Percentiles rank a stretch among this genome's conserved stretches.
Conservation (phyloP, 2,888 invertebrate species). For the Dimorphilus gyrociliatus region DNA sequence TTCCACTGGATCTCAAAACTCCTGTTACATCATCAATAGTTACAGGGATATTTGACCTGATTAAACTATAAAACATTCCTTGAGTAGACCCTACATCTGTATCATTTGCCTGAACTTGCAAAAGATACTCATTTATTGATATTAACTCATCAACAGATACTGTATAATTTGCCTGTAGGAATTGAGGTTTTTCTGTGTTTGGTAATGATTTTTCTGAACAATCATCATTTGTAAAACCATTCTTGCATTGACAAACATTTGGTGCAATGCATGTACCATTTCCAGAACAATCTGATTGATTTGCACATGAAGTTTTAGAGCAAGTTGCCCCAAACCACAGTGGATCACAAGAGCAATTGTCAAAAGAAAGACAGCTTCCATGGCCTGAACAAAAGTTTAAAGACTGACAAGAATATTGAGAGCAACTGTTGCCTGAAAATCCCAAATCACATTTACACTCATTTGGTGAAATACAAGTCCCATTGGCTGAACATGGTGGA, state of each 20-base stretch:
- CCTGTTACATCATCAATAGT: no score
- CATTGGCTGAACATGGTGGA: background rate
- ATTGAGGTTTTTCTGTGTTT: background rate
- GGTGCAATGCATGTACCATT: constrained; percentile 1
- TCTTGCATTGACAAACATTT: background rate
- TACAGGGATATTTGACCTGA: no score
- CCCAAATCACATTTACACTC: constrained; percentile 1
- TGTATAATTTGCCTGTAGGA: background rate
- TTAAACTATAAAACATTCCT: background rate
- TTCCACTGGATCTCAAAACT: no score
- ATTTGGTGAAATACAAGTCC: constrained; percentile 1
- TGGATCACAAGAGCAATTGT: constrained; percentile 1
- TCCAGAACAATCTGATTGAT: background rate
- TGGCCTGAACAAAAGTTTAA: constrained; percentile 1
- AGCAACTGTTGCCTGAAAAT: background rate
- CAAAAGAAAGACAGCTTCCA: background rate
- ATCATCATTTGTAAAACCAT: background rate
- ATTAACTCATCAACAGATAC: background rate
- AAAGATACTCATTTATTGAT: background rate
- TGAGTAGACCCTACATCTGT: background rate
- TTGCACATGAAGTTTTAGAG: background rate
- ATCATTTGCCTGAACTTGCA: background rate
- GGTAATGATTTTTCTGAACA: background rate
- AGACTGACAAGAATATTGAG: constrained; percentile 1
- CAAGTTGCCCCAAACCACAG: constrained; percentile 1